These are phyloP conservation scores for Astreopora myriophthalma DNA, from an alignment of 64 coral and sea anemone species.

Conservation along the genomic window DNA sequence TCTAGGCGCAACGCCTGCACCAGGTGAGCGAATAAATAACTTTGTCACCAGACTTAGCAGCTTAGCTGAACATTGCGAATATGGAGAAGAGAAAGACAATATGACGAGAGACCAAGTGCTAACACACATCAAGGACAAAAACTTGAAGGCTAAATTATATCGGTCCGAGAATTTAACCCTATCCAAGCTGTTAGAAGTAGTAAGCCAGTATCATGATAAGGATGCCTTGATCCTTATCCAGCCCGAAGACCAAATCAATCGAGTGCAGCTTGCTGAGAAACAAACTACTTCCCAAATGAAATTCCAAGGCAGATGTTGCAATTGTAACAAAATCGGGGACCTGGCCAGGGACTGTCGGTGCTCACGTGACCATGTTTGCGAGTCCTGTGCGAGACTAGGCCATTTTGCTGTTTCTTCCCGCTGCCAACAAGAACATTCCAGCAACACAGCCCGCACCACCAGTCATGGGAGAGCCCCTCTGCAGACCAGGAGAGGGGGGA, in stretches of 20 bases:
- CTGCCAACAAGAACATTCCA: not conserved
- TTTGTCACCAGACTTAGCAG: conserved; percentile 49
- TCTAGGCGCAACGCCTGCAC: no score
- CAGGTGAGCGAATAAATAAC: no score
- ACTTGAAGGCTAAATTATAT: conserved; percentile 57
- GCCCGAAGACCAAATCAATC: not conserved
- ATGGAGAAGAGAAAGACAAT: conserved; percentile 2
- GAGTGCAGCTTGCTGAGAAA: not conserved
- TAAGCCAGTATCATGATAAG: conserved; percentile 29
- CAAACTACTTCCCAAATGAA: conserved; percentile 12
- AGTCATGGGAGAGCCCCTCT: not conserved
- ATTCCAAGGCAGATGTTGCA: conserved; percentile 49
- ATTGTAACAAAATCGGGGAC: conserved; percentile 30
- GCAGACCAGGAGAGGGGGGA: not conserved
- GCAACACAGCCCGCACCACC: not conserved
- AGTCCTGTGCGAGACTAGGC: conserved; percentile 17
- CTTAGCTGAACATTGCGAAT: conserved; percentile 11
- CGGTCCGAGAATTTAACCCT: not conserved
- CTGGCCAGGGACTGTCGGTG: conserved; percentile 52
- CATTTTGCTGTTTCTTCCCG: conserved; percentile 39
- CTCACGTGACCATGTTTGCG: conserved; percentile 21
- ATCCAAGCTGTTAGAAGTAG: conserved; percentile 22
- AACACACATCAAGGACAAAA: conserved; percentile 22
- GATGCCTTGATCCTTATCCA: not conserved
- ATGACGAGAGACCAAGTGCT: not conserved